These are phyloP conservation scores for Drosophila parvula DNA, from an alignment of 1,140 invertebrate species.

Conservation along the genomic window DNA sequence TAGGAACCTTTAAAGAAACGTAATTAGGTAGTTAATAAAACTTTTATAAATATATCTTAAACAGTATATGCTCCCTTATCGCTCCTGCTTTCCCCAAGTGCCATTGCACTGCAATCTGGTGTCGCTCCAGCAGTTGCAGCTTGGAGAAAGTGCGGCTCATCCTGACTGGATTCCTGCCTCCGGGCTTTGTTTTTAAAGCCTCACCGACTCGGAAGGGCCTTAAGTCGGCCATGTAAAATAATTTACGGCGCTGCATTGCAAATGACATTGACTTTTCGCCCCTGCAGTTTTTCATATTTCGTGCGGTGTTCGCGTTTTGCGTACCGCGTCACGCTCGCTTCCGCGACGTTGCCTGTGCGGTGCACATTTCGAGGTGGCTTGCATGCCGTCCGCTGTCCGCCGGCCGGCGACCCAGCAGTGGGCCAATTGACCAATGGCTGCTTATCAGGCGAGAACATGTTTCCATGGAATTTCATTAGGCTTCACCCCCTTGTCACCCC, in stretches of 20 bases:
- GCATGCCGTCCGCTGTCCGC: conserved; percentile 55
- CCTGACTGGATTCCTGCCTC: background rate
- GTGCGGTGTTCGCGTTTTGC: conserved; percentile 35
- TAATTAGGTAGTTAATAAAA: background rate
- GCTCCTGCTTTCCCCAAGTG: background rate
- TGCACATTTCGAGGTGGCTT: conserved; percentile 70
- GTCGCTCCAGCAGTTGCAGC: background rate
- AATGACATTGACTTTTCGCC: conserved; percentile 67
- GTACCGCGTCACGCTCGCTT: conserved; percentile 70
- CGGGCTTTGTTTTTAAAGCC: conserved; percentile 24
- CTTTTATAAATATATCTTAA: background rate
- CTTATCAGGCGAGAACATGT: conserved; percentile 84
- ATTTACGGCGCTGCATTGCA: conserved; percentile 69
- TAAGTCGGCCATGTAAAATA: conserved; percentile 58
- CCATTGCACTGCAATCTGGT: conserved; percentile 14
- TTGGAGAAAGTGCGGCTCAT: conserved; percentile 17
- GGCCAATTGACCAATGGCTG: conserved; percentile 77
- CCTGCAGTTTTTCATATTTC: conserved; percentile 65
- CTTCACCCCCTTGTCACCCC: conserved; percentile 29
- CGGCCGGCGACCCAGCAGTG: conserved; percentile 9
- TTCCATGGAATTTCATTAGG: conserved; percentile 82
- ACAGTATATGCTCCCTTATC: background rate
- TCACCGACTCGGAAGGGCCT: conserved; percentile 6
- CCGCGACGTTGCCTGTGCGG: conserved; percentile 70
- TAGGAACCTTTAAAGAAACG: background rate